These are phyloP conservation scores for Andricus grossulariae DNA, from an alignment of 1,140 invertebrate species.

Conservation along the genomic window DNA sequence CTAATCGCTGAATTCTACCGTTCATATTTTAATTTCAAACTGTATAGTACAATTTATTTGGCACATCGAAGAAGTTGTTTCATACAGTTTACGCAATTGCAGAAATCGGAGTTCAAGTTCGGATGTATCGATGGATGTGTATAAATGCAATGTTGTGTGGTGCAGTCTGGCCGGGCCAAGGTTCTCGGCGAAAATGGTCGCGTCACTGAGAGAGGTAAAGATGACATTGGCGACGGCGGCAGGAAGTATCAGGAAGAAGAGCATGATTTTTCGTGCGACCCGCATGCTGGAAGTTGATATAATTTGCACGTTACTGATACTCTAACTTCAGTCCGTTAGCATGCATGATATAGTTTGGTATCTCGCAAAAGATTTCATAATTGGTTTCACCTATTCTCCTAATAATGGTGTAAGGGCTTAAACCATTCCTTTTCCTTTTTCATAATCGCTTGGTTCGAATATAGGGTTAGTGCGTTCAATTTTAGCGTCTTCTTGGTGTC, in stretches of 20 bases:
- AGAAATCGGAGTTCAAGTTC: no score
- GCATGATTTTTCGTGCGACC: neutral
- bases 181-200: neutral
- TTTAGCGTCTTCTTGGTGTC: neutral
- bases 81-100: neutral
- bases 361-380: neutral
- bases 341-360: neutral
- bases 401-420: neutral
- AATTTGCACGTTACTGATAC: neutral
- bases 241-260: neutral
- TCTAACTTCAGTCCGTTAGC: neutral
- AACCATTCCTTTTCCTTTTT: neutral
- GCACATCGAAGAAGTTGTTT: neutral
- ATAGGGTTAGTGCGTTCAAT: neutral
- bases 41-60: no score
- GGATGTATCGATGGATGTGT: neutral
- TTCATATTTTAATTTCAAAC: neutral
- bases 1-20: neutral
- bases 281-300: neutral
- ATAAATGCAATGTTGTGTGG: constrained; percentile 5
- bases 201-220: neutral
- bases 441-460: neutral
- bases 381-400: neutral
- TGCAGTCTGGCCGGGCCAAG: neutral
- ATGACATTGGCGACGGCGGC: neutral